phyloP scores from a whole-genome alignment of 1,140 invertebrate species.

The Musca vetustissima region DNA sequence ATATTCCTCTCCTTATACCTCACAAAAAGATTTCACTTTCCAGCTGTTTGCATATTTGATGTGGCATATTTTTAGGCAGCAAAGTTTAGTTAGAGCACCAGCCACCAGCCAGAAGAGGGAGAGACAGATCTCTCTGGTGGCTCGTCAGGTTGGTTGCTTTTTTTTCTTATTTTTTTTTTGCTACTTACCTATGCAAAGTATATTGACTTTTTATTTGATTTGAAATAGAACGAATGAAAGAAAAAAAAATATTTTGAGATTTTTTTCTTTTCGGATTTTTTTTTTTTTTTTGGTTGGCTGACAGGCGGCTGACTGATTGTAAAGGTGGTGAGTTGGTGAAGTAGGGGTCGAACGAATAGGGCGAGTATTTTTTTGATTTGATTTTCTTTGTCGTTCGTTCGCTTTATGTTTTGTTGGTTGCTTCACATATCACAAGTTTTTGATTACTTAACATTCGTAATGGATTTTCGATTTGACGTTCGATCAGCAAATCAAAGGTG shows the following conservation, averaged over 20 bases:
- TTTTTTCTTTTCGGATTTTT: background rate
- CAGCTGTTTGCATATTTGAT: background rate
- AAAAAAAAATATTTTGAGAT: background rate
- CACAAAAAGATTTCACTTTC: too few species aligned
- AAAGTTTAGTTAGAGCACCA: too few species aligned
- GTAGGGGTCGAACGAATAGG: too few species aligned
- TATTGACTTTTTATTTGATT: constrained; percentile 24
- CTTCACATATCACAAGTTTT: constrained; percentile 22
- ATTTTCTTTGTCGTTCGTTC: background rate
- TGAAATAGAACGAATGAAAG: too few species aligned
- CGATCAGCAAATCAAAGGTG: too few species aligned
- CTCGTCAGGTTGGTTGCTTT: background rate
- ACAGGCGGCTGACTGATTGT: too few species aligned
- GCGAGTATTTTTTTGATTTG: too few species aligned
- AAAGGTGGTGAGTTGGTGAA: too few species aligned
- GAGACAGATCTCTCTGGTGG: too few species aligned
- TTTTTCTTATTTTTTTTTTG: background rate
- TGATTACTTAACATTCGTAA: constrained; percentile 24
- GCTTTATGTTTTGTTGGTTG: constrained; percentile 13
- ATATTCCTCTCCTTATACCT: too few species aligned
- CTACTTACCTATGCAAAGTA: constrained; percentile 21
- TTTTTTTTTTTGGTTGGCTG: background rate
- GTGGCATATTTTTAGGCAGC: constrained; percentile 14
- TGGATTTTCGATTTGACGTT: background rate
- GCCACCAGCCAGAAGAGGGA: too few species aligned